Conservation (phyloP, 2,113 vertebrate genomes). For the Ramphastos sulfuratus region DNA sequence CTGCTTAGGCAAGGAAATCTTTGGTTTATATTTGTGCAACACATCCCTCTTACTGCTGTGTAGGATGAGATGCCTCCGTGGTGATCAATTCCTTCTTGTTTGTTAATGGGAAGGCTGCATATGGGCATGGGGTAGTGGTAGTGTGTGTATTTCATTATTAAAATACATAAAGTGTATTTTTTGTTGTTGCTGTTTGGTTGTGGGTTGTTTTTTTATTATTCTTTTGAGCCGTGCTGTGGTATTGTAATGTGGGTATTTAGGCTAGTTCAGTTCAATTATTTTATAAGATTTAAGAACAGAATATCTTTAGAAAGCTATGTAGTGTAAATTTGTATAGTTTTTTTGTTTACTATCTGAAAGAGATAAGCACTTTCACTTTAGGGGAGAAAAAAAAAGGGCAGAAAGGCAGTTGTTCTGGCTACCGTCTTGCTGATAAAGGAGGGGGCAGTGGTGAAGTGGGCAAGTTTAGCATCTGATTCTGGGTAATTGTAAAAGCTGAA, state of each 20-base stretch:
- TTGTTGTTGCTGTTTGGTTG: neutral
- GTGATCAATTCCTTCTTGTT: neutral
- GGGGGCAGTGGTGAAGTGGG: neutral
- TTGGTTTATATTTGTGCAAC: neutral
- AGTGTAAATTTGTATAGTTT: accelerated
- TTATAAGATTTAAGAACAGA: neutral
- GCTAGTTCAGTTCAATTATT: neutral
- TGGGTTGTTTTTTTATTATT: neutral
- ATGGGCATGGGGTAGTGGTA: neutral
- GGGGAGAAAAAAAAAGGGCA: neutral
- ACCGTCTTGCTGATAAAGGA: neutral
- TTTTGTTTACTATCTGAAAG: neutral
- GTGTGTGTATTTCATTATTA: neutral
- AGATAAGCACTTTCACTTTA: neutral
- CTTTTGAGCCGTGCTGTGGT: accelerated
- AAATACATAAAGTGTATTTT: neutral
- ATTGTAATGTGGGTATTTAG: neutral
- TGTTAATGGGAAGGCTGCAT: neutral
- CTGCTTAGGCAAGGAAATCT: neutral
- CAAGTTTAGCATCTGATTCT: neutral
- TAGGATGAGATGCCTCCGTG: neutral
- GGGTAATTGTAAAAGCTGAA: neutral
- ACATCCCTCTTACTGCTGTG: neutral
- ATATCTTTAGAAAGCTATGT: neutral
- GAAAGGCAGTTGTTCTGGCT: neutral